A percentile compares a stretch with the other conserved stretches of the same genome.
phyloP scores from a whole-genome alignment of 1,140 invertebrate species.

The Bombyx mandarina region DNA sequence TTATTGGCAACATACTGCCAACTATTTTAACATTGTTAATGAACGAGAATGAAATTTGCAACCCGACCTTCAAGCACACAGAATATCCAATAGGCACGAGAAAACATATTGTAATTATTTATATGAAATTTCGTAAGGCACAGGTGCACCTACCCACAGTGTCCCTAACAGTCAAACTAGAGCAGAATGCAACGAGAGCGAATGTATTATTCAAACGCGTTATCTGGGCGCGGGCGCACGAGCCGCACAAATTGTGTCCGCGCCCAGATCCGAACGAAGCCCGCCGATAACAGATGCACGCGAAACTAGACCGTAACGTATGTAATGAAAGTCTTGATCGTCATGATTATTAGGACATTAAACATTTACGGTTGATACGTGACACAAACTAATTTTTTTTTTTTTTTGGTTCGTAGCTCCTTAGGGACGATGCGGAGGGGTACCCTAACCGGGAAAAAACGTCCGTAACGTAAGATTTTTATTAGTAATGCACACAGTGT shows the following conservation, averaged over 20 bases:
- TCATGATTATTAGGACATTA: background rate
- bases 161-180: conserved; percentile 19
- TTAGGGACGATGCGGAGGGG: no score
- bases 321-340: background rate
- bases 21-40: no score
- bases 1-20: no score
- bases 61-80: no score
- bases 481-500: no score
- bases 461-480: no score
- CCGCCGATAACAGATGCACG: conserved; percentile 15
- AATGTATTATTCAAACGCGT: conserved; percentile 41
- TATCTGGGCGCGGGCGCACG: conserved; percentile 31
- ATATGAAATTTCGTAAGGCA: no score
- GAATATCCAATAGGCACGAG: no score
- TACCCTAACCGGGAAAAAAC: no score
- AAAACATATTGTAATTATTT: no score
- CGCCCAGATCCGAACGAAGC: conserved; percentile 28
- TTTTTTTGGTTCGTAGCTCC: no score
- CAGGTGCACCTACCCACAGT: background rate
- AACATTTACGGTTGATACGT: conserved; percentile 1
- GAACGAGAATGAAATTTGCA: no score
- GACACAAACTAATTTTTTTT: background rate
- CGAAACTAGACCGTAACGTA: background rate
- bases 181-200: conserved; percentile 36
- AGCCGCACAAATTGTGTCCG: conserved; percentile 35